phyloP scores from a whole-genome alignment of 1,140 invertebrate species.

The Dendrolimus punctatus region DNA sequence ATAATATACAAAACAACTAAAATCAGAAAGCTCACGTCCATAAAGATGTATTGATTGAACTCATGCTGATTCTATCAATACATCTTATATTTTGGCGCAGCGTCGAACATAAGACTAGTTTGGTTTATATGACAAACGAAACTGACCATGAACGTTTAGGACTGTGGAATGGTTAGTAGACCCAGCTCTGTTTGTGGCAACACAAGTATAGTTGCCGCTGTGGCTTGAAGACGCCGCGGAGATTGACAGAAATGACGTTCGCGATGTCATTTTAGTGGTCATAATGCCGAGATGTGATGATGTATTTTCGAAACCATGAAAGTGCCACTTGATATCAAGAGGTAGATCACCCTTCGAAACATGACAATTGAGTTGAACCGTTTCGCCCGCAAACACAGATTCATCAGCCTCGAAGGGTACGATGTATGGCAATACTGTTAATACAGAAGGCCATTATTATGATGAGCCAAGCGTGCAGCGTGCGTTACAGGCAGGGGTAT shows the following conservation, averaged over 20 bases:
- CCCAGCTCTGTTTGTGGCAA: constrained; percentile 82
- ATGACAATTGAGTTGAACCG: constrained; percentile 82
- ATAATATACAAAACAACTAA: constrained; percentile 27
- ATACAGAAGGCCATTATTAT: constrained; percentile 55
- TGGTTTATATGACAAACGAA: constrained; percentile 35
- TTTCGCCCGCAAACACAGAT: constrained; percentile 85
- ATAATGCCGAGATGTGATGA: constrained; percentile 79
- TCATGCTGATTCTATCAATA: constrained; percentile 54
- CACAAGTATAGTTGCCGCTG: constrained; percentile 86
- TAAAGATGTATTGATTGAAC: constrained; percentile 38
- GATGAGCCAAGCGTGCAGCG: constrained; percentile 61
- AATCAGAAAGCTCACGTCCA: constrained; percentile 39
- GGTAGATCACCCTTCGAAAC: constrained; percentile 85
- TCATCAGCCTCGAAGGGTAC: constrained; percentile 84
- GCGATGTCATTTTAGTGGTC: constrained; percentile 82
- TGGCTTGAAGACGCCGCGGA: constrained; percentile 83
- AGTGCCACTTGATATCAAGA: constrained; percentile 83
- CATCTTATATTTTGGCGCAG: constrained; percentile 27
- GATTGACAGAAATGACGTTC: constrained; percentile 84
- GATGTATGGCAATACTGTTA: constrained; percentile 84
- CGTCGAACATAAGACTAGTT: constrained; percentile 33
- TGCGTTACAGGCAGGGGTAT: constrained; percentile 46
- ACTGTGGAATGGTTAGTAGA: constrained; percentile 78
- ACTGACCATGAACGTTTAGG: constrained; percentile 82
- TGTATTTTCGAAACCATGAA: constrained; percentile 78